Evolutionary conservation across 2,888 invertebrate species (phyloP), one percentile per base, ranked within the genome.

Genomic region (Periphyllus acericola): DNA sequence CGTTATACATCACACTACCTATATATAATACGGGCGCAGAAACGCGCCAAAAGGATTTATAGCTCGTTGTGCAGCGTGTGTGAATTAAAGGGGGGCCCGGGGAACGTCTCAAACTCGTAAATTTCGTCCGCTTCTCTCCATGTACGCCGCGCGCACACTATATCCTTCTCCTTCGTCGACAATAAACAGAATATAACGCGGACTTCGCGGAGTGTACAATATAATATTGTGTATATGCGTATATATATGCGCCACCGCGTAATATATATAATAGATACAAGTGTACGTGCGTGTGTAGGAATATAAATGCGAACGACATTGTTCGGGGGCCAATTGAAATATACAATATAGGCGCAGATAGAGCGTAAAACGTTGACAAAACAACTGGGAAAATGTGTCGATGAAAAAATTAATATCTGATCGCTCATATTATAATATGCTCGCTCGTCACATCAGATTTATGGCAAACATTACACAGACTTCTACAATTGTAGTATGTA

Each of bases 41-140:
- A 79, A 29, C 40, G 81, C 40, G 66, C 34, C 60, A 60, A 60
- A 60, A 79, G 55, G 60, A 80, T 80, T 80, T 80, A 80, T 80
- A 21, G 79, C 60, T 60, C 36, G 79, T n/a, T 14, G 55, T 25
- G 55, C 32, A 14, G 34, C 52, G 78, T 68, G 68, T 68, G 81
- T 71, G 46, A 68, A 81, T 81, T 81, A 68, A 81, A 81, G 68
- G 68, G 68, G 81, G 60, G 6, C 68, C 40, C 36, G 46, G 68
- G 29, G 81, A 81, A 81, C 68, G 29, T 80, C 81, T 81, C 68
- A 25, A 68, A 81, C 81, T 81, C 81, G 81, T 71, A 81, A 81
- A 81, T 71, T 81, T 71, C n/a, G 68, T 46, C 68, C 36, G 68
- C 29, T 36, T 60, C 60, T 60, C 21, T 60, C 21, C 21, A 11